Base-by-base conservation (phyloP, 2,797 vertebrate genomes). In the Neosilurus hyrtlii region DNA sequence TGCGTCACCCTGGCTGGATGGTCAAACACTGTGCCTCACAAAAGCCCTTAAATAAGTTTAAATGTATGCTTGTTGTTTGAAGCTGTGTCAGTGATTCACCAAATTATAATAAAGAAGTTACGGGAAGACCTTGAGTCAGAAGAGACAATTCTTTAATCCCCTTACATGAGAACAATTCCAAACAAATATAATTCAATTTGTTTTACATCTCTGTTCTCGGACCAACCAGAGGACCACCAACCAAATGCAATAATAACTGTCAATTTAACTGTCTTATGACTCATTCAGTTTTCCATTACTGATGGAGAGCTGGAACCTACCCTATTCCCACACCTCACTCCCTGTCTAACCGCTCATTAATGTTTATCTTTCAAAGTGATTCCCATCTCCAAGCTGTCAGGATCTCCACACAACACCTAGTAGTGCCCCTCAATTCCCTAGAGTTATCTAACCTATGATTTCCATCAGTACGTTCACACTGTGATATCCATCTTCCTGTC, bases 281-380 rank as follows among this genome's bases (percentile, higher is more conserved):
- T 85, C 80, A 82, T 66, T 79, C 57, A 4, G 59, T 85, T 85
- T 79, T 73, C 84, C 80, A 85, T 79, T 78, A 82, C 74, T 73
- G 67, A 52, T 24, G 9, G 51, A 57, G 54, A 59, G 79, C 49
- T 57, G 80, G 74, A 78, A 66, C 24, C 59, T 49, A 82, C 30
- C 66, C 24, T 12, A 73, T 72, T 85, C 59, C 59, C 65, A 76
- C 66, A 85, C 79, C 66, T 78, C 51, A 56, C 61, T 78, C 72
- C 51, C 52, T 24, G 67, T 77, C 74, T 82, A 81, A 81, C 15
- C 43, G 30, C 59, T 49, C 35, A 43, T 52, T 77, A 79, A 62
- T 79, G 59, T 20, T 49, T 70, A 83, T 77, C 82, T 77, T 74
- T n/a, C 20, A 81, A 76, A 79, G 51, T 83, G 59, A 79, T 77